Base-by-base conservation (phyloP, 2,888 invertebrate species). In the Slavum lentiscoides region DNA sequence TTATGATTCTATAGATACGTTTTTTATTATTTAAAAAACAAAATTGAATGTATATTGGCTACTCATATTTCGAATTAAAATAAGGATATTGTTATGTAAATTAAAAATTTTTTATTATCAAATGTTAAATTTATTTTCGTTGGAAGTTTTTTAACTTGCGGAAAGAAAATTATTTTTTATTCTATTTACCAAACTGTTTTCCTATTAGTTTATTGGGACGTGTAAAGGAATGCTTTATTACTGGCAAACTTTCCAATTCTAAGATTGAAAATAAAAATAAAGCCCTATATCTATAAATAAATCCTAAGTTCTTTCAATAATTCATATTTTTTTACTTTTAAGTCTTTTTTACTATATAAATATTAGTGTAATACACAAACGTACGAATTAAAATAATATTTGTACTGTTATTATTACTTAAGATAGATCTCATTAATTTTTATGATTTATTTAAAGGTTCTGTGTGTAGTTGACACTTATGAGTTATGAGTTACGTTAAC, bases 171-270 rank as follows among this genome's bases (percentile, higher is more conserved):
- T 43, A 43, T 43, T 49, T 49, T n/a, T 43, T 21, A 67, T 43
- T 67, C 15, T 15, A 21, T 15, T 67, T 15, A 21, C 1, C 8
- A 3, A 67, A 19, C 43, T 3, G 43, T 49, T 70, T 70, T 8
- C 4, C 15, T 58, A 58, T 37, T 21, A 39, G 21, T 58, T 15
- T 70, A 58, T 70, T 70, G 19, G 15, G 8, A 39, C 58, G 61
- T 73, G 3, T 61, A 21, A 61, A 19, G 23, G 49, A 73, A 74
- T 74, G 49, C 53, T n/a, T 53, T 19, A 53, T 21, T 74, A 66
- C 17, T 55, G 66, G 21, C 39, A 66, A 74, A 66, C 64, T 39
- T 55, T 37, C 74, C 53, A 64, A 37, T 55, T 74, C 64, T 55
- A 64, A 55, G 58, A 58, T 7, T 39, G 21, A 37, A 58, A 66